Percentiles rank a stretch among this genome's conserved stretches.
phyloP scores from a whole-genome alignment of 2,797 vertebrate species.

The Chanos chanos region DNA sequence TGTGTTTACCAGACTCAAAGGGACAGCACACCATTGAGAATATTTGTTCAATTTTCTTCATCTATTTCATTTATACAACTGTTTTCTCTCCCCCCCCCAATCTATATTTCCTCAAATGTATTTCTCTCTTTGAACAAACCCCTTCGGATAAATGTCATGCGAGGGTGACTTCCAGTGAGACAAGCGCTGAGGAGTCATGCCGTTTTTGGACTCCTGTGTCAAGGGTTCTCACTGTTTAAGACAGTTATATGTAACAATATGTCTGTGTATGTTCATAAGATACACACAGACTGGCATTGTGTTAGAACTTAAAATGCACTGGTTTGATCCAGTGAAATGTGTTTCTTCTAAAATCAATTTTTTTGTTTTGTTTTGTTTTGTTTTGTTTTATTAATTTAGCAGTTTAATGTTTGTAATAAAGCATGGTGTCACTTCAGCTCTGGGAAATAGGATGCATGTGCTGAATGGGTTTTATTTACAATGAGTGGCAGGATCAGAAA shows the following conservation, averaged over 20 bases:
- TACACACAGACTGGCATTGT: too few species aligned
- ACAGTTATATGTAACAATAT: neutral
- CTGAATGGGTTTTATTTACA: too few species aligned
- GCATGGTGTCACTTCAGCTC: neutral
- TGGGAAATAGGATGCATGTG: too few species aligned
- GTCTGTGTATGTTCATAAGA: neutral
- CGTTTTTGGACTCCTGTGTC: neutral
- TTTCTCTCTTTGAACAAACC: neutral
- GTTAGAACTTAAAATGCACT: too few species aligned
- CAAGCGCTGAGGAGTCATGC: neutral
- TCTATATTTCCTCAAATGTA: neutral
- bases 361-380: neutral
- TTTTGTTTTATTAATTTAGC: neutral
- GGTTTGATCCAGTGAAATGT: too few species aligned
- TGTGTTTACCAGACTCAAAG: slow-evolving; percentile 6
- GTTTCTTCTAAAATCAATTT: neutral
- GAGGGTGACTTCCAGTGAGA: neutral
- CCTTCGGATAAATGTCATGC: neutral
- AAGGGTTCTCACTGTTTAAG: neutral
- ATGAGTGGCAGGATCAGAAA: too few species aligned
- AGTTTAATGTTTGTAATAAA: neutral
- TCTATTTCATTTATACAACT: too few species aligned
- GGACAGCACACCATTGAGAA: slow-evolving; percentile 3
- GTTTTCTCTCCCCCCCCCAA: slow-evolving; percentile 6
- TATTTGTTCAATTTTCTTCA: slow-evolving; percentile 3